phyloP scores from a whole-genome alignment of 2,888 invertebrate species.

The Hypolimnas misippus region DNA sequence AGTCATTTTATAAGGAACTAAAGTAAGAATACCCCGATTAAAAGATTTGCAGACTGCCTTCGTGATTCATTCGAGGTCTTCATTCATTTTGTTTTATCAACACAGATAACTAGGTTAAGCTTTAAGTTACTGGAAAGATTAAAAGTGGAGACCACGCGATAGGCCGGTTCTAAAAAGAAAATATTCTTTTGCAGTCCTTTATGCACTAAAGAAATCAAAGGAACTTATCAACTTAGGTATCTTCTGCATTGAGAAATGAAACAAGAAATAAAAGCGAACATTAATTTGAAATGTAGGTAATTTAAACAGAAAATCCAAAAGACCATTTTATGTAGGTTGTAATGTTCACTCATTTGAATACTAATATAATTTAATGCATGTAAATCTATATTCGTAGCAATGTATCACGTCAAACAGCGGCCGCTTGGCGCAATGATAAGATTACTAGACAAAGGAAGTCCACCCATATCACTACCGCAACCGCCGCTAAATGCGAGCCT shows the following conservation, averaged over 20 bases:
- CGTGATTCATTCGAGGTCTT: not conserved
- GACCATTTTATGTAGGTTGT: not conserved
- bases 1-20: not conserved
- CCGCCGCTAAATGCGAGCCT: constrained; percentile 78
- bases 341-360: constrained; percentile 28
- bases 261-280: not conserved
- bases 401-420: constrained; percentile 78
- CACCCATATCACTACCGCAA: constrained; percentile 80
- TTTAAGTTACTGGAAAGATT: not conserved
- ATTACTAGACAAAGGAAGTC: constrained; percentile 84
- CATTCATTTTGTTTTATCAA: not conserved
- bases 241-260: not conserved
- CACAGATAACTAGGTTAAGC: not conserved
- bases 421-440: constrained; percentile 77
- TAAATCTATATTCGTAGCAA: constrained; percentile 65
- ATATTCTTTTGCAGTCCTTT: not conserved
- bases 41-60: not conserved
- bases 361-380: constrained; percentile 50
- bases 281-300: constrained; percentile 2
- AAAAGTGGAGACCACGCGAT: not conserved
- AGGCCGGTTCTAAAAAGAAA: not conserved
- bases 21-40: not conserved
- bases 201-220: not conserved
- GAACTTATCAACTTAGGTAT: not conserved
- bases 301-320: not conserved